These are phyloP conservation scores for Bergia puertoricense DNA, from an alignment of 92 coral and sea anemone species.

Conservation along the genomic window DNA sequence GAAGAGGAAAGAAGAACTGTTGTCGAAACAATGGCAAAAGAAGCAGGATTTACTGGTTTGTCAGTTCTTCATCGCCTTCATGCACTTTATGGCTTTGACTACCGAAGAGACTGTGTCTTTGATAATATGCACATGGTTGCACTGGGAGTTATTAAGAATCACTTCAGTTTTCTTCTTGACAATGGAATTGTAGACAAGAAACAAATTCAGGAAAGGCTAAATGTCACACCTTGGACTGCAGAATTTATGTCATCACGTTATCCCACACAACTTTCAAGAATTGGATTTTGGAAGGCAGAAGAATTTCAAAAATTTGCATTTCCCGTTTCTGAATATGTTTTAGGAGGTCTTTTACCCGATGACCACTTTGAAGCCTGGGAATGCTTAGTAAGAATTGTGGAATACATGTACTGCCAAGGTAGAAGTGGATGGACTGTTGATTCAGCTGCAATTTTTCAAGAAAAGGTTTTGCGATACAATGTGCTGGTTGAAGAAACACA, in stretches of 20 bases:
- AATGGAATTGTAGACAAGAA: conserved; percentile 39
- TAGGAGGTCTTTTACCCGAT: conserved; percentile 50
- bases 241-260: conserved; percentile 16
- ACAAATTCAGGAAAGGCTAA: conserved; percentile 32
- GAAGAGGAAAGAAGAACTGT: conserved; percentile 55
- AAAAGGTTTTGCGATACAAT: conserved; percentile 47
- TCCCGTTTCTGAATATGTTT: conserved; percentile 37
- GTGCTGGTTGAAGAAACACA: conserved; percentile 50
- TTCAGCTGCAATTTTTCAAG: conserved; percentile 42
- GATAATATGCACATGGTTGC: conserved; percentile 60
- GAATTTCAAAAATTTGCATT: conserved; percentile 51
- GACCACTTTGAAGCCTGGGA: conserved; percentile 49
- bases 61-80: conserved; percentile 54
- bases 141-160: conserved; percentile 43
- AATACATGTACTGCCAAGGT: conserved; percentile 45
- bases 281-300: conserved; percentile 57
- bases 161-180: conserved; percentile 19
- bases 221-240: conserved; percentile 43
- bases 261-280: conserved; percentile 37
- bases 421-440: conserved; percentile 57
- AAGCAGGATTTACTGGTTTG: conserved; percentile 56
- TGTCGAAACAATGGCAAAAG: conserved; percentile 42
- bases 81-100: conserved; percentile 50
- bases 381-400: conserved; percentile 47
- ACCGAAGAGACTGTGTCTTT: conserved; percentile 47